A percentile compares a stretch with the other conserved stretches of the same genome.
These are phyloP conservation scores for Rhagium mordax DNA, from an alignment of 2,888 invertebrate species.

Conservation along the genomic window DNA sequence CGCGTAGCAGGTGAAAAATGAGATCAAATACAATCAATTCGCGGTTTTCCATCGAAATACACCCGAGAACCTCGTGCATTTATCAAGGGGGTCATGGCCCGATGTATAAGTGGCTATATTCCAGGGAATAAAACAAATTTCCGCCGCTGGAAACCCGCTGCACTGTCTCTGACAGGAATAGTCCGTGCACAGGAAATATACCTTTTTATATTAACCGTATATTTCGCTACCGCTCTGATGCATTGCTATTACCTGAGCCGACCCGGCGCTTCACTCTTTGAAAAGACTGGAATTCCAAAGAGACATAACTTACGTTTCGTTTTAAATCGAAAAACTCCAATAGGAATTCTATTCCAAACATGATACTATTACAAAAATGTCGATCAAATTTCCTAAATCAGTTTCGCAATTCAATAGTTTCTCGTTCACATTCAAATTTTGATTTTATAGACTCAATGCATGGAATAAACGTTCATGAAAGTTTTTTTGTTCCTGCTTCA, in stretches of 20 bases:
- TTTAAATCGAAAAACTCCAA: slow-evolving; percentile 6
- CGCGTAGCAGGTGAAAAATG: slow-evolving; percentile 58
- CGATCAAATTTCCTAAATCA: neutral
- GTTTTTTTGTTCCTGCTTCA: too few species aligned
- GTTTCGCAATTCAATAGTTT: neutral
- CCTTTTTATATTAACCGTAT: slow-evolving; percentile 56
- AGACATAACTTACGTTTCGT: slow-evolving; percentile 36
- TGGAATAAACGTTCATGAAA: too few species aligned
- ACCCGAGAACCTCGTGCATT: slow-evolving; percentile 6
- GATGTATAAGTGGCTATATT: slow-evolving; percentile 48
- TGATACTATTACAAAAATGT: neutral
- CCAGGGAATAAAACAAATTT: slow-evolving; percentile 61
- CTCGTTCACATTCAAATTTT: neutral
- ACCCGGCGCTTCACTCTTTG: slow-evolving; percentile 16
- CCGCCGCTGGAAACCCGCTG: slow-evolving; percentile 54
- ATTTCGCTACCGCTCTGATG: slow-evolving; percentile 44
- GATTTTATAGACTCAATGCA: too few species aligned
- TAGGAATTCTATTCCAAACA: neutral
- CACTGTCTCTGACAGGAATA: slow-evolving; percentile 64
- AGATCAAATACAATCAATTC: slow-evolving; percentile 62
- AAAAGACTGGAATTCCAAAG: slow-evolving; percentile 27
- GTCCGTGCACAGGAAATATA: slow-evolving; percentile 60
- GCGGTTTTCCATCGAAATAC: slow-evolving; percentile 50
- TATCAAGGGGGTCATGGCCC: slow-evolving; percentile 4
- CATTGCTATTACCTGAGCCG: slow-evolving; percentile 38